These are phyloP conservation scores for Cecidostiba fungosa DNA, from an alignment of 2,888 invertebrate genomes.

Conservation along the genomic window DNA sequence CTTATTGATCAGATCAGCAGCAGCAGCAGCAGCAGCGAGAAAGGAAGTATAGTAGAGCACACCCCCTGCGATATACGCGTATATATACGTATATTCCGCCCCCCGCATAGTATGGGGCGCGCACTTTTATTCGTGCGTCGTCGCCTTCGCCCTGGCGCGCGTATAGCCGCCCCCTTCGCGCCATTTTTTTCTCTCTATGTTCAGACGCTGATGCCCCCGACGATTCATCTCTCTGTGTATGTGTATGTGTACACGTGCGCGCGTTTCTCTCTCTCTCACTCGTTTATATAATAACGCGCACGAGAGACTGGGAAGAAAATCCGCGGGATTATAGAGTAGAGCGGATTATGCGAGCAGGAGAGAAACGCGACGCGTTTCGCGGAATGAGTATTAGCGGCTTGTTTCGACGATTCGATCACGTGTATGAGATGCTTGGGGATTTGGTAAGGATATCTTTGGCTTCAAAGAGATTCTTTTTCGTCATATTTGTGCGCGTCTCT, in stretches of 20 bases:
- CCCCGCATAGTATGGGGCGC: conserved; percentile 67
- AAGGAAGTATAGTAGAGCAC: not conserved
- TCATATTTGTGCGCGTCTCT: not conserved
- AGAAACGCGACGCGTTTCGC: not conserved
- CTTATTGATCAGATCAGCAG: conserved; percentile 78
- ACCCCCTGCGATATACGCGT: conserved; percentile 61
- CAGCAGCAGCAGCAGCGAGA: conserved; percentile 32
- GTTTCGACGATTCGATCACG: conserved; percentile 37
- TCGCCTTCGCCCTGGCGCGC: conserved; percentile 33
- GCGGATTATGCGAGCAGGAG: conserved; percentile 52
- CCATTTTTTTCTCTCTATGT: conserved; percentile 59
- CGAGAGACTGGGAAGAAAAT: conserved; percentile 41
- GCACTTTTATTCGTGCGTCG: conserved; percentile 77
- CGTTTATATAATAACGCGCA: conserved; percentile 52
- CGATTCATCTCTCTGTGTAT: not conserved
- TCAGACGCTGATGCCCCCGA: not conserved
- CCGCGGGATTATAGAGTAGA: conserved; percentile 49
- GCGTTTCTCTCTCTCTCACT: conserved; percentile 28
- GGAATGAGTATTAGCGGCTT: conserved; percentile 48
- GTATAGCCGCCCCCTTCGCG: conserved; percentile 65
- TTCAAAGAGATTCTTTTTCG: conserved; percentile 43
- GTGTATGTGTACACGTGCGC: not conserved
- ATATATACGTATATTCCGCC: conserved; percentile 69
- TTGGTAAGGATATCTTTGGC: not conserved
- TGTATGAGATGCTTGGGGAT: not conserved